Evolutionary conservation across 2,888 invertebrate genomes (phyloP).

Genomic region (Euphydryas editha): DNA sequence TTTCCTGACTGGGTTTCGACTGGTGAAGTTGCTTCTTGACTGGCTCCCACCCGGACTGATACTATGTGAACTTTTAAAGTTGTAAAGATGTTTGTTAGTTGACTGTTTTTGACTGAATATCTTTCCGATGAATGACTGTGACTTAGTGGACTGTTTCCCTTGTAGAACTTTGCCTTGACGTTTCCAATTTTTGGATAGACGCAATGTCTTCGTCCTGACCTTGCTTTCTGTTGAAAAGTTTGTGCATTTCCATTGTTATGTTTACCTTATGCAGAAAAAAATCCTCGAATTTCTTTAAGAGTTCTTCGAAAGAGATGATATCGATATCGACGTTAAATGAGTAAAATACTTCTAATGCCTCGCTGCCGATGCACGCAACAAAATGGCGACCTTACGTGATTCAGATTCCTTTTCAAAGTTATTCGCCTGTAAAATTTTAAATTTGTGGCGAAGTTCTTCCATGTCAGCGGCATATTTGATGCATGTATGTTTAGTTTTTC

Average conservation of each 20-base stretch:
- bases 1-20: neutral
- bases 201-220: neutral
- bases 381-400: constrained; percentile 11
- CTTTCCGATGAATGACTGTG: neutral
- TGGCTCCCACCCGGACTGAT: too few species aligned
- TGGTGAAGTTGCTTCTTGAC: too few species aligned
- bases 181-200: too few species aligned
- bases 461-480: neutral
- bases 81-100: neutral
- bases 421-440: neutral
- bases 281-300: constrained; percentile 2
- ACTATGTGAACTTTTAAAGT: too few species aligned
- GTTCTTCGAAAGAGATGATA: neutral
- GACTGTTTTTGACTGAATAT: neutral
- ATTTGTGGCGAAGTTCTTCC: neutral
- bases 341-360: constrained; percentile 7
- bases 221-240: constrained; percentile 6
- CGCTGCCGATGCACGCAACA: constrained; percentile 7
- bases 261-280: constrained; percentile 2
- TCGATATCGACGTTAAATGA: constrained; percentile 13
- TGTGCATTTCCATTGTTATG: constrained; percentile 7
- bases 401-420: neutral
- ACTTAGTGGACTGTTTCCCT: neutral
- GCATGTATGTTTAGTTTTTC: too few species aligned
- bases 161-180: too few species aligned